Percentiles rank a stretch among this genome's conserved stretches.
phyloP scores from a whole-genome alignment of 2,888 invertebrate species.

The Amiota communis region DNA sequence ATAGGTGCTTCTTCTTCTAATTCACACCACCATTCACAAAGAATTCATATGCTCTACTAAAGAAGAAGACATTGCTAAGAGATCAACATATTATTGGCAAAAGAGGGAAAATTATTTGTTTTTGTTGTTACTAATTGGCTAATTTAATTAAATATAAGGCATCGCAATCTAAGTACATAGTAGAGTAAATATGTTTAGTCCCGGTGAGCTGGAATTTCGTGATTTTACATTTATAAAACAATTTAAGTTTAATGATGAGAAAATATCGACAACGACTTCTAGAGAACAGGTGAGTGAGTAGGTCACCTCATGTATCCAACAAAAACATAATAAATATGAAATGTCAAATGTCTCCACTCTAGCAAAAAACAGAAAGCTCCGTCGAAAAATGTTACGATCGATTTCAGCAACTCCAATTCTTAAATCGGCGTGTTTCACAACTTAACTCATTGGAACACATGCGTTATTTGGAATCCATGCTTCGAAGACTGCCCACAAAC shows the following conservation, averaged over 20 bases:
- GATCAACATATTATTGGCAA: no score
- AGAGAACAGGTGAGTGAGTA: constrained; percentile 76
- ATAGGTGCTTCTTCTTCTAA: background rate
- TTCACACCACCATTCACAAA: constrained; percentile 6
- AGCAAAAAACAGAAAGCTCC: constrained; percentile 77
- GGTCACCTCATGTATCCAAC: background rate
- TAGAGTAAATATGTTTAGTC: constrained; percentile 43
- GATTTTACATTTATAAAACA: constrained; percentile 63
- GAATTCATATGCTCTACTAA: background rate
- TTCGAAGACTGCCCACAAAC: constrained; percentile 79
- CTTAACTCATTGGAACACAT: constrained; percentile 79
- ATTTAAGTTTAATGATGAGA: constrained; percentile 78
- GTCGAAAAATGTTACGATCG: constrained; percentile 76
- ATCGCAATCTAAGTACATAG: no score
- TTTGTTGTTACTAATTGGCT: constrained; percentile 13
- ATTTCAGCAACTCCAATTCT: constrained; percentile 73
- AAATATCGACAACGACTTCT: constrained; percentile 76
- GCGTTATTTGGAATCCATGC: constrained; percentile 79
- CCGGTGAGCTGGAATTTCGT: constrained; percentile 59
- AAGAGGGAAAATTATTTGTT: constrained; percentile 33
- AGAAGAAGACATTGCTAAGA: no score
- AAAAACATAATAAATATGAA: background rate
- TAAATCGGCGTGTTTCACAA: constrained; percentile 77
- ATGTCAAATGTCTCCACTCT: constrained; percentile 11
- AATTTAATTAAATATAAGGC: no score